Conservation (phyloP, 1,140 invertebrate species). For the Streblospio benedicti region DNA sequence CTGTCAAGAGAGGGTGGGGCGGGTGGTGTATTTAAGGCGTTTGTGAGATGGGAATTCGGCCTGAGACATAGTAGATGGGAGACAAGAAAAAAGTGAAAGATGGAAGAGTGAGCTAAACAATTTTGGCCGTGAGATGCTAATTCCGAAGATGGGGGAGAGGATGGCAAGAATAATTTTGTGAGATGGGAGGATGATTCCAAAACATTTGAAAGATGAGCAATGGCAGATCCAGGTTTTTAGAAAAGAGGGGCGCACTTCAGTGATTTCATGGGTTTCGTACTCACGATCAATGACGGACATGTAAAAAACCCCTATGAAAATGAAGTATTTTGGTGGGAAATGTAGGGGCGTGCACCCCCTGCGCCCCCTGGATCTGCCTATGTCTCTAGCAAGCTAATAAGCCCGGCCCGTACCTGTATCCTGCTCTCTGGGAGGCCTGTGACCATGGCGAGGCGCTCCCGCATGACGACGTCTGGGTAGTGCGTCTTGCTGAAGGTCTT, state of each 20-base stretch:
- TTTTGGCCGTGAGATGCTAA: too few relatives aligned
- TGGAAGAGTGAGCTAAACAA: too few relatives aligned
- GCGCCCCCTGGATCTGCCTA: neutral
- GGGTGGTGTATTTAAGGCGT: too few relatives aligned
- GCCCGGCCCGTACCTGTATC: constrained; percentile 31
- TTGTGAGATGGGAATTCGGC: too few relatives aligned
- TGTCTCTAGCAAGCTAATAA: neutral
- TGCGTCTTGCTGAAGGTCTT: constrained; percentile 38
- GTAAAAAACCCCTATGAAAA: neutral
- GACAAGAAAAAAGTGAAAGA: too few relatives aligned
- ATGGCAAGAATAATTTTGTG: neutral
- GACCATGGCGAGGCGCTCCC: constrained; percentile 35
- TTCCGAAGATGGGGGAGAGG: too few relatives aligned
- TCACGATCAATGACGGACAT: neutral
- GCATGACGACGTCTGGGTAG: constrained; percentile 41
- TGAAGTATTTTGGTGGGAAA: neutral
- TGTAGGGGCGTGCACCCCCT: neutral
- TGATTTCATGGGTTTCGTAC: too few relatives aligned
- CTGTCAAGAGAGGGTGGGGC: too few relatives aligned
- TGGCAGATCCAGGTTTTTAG: too few relatives aligned
- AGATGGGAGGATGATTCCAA: neutral
- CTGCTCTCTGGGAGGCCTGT: constrained; percentile 37
- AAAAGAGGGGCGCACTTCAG: too few relatives aligned
- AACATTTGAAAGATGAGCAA: neutral
- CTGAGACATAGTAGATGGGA: too few relatives aligned